These are phyloP conservation scores for Lamellibrachia satsuma DNA, from an alignment of 2,888 invertebrate species.

Conservation along the genomic window DNA sequence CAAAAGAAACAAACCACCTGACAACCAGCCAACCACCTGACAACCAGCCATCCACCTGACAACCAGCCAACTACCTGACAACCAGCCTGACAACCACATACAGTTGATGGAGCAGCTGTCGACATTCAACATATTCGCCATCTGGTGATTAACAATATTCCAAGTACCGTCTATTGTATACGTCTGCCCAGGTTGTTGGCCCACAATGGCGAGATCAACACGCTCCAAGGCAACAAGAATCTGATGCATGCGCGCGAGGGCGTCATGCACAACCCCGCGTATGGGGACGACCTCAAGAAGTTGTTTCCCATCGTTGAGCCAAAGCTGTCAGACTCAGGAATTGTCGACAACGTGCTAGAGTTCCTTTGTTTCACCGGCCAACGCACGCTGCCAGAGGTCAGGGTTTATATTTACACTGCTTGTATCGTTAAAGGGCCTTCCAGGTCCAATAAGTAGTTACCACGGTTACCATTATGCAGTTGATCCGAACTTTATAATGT, in stretches of 20 bases:
- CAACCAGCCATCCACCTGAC: too few relatives aligned
- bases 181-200: constrained; percentile 78
- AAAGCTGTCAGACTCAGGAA: constrained; percentile 96
- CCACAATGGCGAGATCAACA: constrained; percentile 99
- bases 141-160: not conserved
- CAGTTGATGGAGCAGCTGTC: not conserved
- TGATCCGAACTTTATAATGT: not conserved
- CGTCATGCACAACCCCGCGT: constrained; percentile 88
- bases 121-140: not conserved
- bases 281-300: constrained; percentile 83
- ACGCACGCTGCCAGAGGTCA: constrained; percentile 84
- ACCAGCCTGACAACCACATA: too few relatives aligned
- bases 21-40: too few relatives aligned
- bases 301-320: constrained; percentile 98
- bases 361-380: constrained; percentile 94
- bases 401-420: constrained; percentile 5
- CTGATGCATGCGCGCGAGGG: constrained; percentile 98
- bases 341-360: constrained; percentile 96
- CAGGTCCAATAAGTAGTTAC: not conserved
- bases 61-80: too few relatives aligned
- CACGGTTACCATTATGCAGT: not conserved
- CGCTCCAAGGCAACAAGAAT: constrained; percentile 96
- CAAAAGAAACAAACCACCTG: too few relatives aligned
- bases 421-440: not conserved
- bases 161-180: not conserved